Evolutionary conservation across 1,140 invertebrate species (phyloP), one percentile per base, ranked within the genome.

Genomic region (Drosophila parabipectinata): DNA sequence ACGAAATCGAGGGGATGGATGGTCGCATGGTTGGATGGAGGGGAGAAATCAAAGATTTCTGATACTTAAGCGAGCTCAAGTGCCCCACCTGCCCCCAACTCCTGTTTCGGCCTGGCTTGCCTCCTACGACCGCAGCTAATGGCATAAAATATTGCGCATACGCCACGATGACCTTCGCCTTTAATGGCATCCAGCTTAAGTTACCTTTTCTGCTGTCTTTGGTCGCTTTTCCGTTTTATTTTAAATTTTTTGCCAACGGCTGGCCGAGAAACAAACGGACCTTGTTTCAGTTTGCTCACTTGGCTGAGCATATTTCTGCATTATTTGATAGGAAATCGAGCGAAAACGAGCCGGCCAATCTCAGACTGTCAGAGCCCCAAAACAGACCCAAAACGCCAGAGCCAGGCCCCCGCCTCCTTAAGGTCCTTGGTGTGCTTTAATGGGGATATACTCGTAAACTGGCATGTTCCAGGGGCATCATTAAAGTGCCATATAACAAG

Each of bases 251-350:
- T 69, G 56, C 53, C 57, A 57, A 57, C 12, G 60, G 53, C 60
- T 56, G 60, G 34, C 8, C 37, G 26, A 44, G 26, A 44, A 18
- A 45, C 39, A 28, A 62, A 62, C 26, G 51, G 34, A 39, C 41
- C 41, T 69, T 56, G 32, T 56, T 51, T 55, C 12, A 10, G 24
- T 30, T 39, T 24, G 12, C 34, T 34, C 64, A 59, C 53, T 69
- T 73, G 41, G 50, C 50, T 56, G 41, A 41, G 59, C 62, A 83
- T 83, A 83, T 83, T 83, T 83, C 75, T 79, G 79, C 79, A 83
- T 83, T 83, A 83, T 83, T 83, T 83, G 64, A 68, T 72, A 74
- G 75, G 78, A 67, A 79, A 74, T 68, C 78, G 59, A 81, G 66
- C 78, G 77, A 79, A 47, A 72, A 60, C 34, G 26, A 48, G 18